These are phyloP conservation scores for Percopsis omiscomaycus DNA, from an alignment of 2,797 vertebrate genomes.

Conservation along the genomic window DNA sequence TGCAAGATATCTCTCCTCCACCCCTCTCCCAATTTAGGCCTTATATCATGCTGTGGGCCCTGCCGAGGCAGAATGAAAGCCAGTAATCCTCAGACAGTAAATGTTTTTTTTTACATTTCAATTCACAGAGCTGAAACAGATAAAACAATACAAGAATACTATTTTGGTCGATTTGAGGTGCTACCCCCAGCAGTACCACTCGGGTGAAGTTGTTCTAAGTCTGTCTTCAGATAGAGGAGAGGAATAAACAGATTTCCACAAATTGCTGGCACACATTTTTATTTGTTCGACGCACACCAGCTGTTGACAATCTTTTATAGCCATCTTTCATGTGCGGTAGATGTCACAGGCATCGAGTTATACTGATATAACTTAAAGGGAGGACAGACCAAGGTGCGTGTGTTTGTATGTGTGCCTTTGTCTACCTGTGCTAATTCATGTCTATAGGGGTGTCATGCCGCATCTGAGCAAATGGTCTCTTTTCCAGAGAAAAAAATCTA, in stretches of 20 bases:
- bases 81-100: slow-evolving; percentile 50
- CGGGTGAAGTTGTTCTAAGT: slow-evolving; percentile 67
- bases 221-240: slow-evolving; percentile 64
- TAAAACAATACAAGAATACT: slow-evolving; percentile 46
- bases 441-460: slow-evolving; percentile 33
- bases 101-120: slow-evolving; percentile 59
- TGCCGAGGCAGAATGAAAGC: slow-evolving; percentile 46
- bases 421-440: slow-evolving; percentile 6
- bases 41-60: slow-evolving; percentile 45
- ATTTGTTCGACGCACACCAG: slow-evolving; percentile 65
- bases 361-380: slow-evolving; percentile 54
- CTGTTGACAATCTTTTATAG: slow-evolving; percentile 58
- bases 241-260: slow-evolving; percentile 69
- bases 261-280: slow-evolving; percentile 66
- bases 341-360: slow-evolving; percentile 52
- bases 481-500: slow-evolving; percentile 48
- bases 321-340: slow-evolving; percentile 6
- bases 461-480: slow-evolving; percentile 40
- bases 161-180: background rate
- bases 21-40: slow-evolving; percentile 51
- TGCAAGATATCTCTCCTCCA: slow-evolving; percentile 36
- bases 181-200: slow-evolving; percentile 49
- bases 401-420: slow-evolving; percentile 2
- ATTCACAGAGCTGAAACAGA: slow-evolving; percentile 56
- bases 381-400: slow-evolving; percentile 28